Conservation (phyloP, 2,888 invertebrate genomes). For the Athalia cordata region DNA sequence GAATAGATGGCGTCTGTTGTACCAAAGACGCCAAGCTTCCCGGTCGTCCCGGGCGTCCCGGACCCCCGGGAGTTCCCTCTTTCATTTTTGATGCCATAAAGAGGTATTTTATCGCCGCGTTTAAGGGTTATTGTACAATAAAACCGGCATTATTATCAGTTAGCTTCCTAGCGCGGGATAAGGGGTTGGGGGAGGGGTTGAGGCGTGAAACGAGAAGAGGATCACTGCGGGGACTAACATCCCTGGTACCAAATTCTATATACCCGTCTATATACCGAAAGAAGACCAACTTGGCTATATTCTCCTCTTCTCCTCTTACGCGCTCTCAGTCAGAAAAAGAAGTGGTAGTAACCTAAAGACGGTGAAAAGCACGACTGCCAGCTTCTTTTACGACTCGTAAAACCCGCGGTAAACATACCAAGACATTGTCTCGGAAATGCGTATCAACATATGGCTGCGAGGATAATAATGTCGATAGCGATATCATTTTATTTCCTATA, state of each 20-base stretch:
- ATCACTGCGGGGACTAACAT: conserved; percentile 38
- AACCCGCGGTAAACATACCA: conserved; percentile 64
- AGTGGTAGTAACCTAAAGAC: conserved; percentile 61
- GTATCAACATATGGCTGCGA: conserved; percentile 22
- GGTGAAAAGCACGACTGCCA: conserved; percentile 69
- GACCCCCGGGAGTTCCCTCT: conserved; percentile 60
- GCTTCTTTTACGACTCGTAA: conserved; percentile 70
- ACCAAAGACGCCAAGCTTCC: not conserved
- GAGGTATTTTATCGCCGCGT: conserved; percentile 70
- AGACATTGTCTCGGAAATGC: conserved; percentile 51
- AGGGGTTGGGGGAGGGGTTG: not conserved
- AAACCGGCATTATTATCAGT: conserved; percentile 73
- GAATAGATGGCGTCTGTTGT: conserved; percentile 35
- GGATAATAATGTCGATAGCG: not conserved
- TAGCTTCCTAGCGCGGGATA: conserved; percentile 61
- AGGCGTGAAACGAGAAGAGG: conserved; percentile 35
- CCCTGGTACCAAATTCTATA: conserved; percentile 25
- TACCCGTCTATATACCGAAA: conserved; percentile 10
- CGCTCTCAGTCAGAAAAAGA: conserved; percentile 44
- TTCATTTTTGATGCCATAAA: conserved; percentile 71
- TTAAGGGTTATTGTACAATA: conserved; percentile 73
- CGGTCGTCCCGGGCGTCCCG: conserved; percentile 37
- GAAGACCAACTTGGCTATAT: conserved; percentile 50
- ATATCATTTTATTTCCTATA: not conserved
- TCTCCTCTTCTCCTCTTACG: conserved; percentile 50